Evolutionary conservation across 1,140 invertebrate genomes (phyloP).

Genomic region (Episyrphus balteatus): DNA sequence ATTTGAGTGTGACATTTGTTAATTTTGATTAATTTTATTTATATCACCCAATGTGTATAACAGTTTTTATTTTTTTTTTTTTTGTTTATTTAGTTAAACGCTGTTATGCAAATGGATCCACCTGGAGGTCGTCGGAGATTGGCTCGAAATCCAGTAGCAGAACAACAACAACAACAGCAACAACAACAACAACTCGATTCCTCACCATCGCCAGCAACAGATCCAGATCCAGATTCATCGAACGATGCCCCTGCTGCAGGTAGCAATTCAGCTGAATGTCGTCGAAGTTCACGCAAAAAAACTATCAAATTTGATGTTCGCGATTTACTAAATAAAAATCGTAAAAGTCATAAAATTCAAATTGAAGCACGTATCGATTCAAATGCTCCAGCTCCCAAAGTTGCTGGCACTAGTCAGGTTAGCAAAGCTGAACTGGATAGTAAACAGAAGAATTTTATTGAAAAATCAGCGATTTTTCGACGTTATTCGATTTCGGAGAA

Average conservation of each 20-base stretch:
- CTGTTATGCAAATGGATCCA: too few species aligned
- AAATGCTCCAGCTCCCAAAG: slow-evolving; percentile 7
- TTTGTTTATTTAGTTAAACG: too few species aligned
- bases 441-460: slow-evolving; percentile 10
- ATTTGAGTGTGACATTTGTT: too few species aligned
- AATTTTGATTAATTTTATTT: too few species aligned
- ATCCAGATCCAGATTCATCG: too few species aligned
- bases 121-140: too few species aligned
- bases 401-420: background rate
- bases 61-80: too few species aligned
- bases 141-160: too few species aligned
- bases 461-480: slow-evolving; percentile 11
- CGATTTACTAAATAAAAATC: slow-evolving; percentile 25
- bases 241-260: background rate
- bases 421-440: slow-evolving; percentile 1
- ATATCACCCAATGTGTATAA: too few species aligned
- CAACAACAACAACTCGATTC: too few species aligned
- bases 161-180: too few species aligned
- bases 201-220: too few species aligned
- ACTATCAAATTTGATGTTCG: slow-evolving; percentile 30
- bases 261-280: slow-evolving; percentile 11
- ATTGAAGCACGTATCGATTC: slow-evolving; percentile 30
- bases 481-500: slow-evolving; percentile 14
- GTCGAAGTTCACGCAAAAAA: slow-evolving; percentile 29
- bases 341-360: slow-evolving; percentile 23